Evolutionary conservation across 2,888 invertebrate genomes (phyloP).

Genomic region (Drosophila histrio): DNA sequence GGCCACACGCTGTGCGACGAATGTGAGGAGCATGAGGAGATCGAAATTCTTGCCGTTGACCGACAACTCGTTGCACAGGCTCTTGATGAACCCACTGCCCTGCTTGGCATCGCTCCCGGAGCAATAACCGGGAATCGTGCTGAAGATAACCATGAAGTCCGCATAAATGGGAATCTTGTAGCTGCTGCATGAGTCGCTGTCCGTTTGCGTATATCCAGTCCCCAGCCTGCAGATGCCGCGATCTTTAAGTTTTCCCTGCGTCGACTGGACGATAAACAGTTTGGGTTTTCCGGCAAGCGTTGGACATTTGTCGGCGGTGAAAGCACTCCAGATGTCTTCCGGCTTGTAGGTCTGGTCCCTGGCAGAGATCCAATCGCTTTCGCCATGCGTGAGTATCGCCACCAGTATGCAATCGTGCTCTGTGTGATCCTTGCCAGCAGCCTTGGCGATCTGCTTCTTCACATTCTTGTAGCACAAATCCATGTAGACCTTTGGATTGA

Average conservation of each 20-base stretch:
- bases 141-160: slow-evolving; percentile 95
- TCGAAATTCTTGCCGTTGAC: slow-evolving; percentile 90
- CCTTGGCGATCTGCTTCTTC: slow-evolving; percentile 87
- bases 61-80: slow-evolving; percentile 91
- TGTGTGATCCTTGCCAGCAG: slow-evolving; percentile 90
- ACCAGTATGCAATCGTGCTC: slow-evolving; percentile 92
- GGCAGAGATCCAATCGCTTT: slow-evolving; percentile 92
- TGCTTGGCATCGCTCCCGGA: slow-evolving; percentile 96
- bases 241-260: slow-evolving; percentile 92
- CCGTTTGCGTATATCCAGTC: slow-evolving; percentile 89
- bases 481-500: slow-evolving; percentile 87
- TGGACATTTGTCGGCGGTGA: slow-evolving; percentile 92
- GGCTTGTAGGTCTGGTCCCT: slow-evolving; percentile 92
- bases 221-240: no score
- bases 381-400: slow-evolving; percentile 94
- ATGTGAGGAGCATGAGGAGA: slow-evolving; percentile 92
- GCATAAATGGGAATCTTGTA: slow-evolving; percentile 96
- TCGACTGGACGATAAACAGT: slow-evolving; percentile 91
- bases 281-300: slow-evolving; percentile 93
- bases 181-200: slow-evolving; percentile 86
- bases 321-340: slow-evolving; percentile 90
- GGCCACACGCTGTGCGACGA: slow-evolving; percentile 92
- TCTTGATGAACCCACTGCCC: slow-evolving; percentile 98
- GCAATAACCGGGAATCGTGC: slow-evolving; percentile 96
- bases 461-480: slow-evolving; percentile 89